Evolutionary conservation across 23 tunicate genomes (phyloP), one percentile per base, ranked within the genome.

Genomic region (Styela clava): DNA sequence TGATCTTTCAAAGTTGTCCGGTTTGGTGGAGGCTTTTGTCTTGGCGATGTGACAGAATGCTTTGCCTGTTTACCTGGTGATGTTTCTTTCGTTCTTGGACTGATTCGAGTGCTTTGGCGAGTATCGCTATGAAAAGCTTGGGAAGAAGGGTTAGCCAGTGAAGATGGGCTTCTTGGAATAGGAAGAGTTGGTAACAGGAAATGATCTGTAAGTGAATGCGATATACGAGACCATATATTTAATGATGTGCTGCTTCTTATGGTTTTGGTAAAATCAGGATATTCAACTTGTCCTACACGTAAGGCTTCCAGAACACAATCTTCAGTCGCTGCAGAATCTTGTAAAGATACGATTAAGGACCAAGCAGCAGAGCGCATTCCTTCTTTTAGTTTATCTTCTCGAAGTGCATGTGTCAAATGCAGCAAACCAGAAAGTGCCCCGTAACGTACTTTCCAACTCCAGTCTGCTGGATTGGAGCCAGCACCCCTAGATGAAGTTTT

Each of bases 321-420:
- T 52, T 91, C 97, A 22, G 89, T 85, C 24, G 61, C 35, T 16
- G 84, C 70, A 35, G 86, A 91, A 32, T 91, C 86, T 87, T 89
- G 83, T 16, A 92, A 30, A 56, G 97, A 82, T 18, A 77, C 61
- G 16, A 92, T 83, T n/a, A 92, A 69, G 0, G 97, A 92, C 97
- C 97, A 92, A 31, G 97, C 97, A 7, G 97, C 97, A 0, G 88
- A 92, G 33, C 97, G 37, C 78, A 92, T 31, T 16, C 97, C 97
- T 27, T 73, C 78, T 84, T 79, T 79, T 26, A 73, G 76, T 35
- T 74, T 56, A 73, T 83, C 82, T 0, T 86, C 88, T 29, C 74
- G 71, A 24, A 92, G 67, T 19, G 79, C 73, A 52, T 92, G 91
- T 2, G 87, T 88, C 26, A 92, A 33, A 31, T 62, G 81, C 23